A percentile compares a stretch with the other conserved stretches of the same genome.
These are phyloP conservation scores for Gallinago nigripennis DNA, from an alignment of 2,797 vertebrate species.

Conservation along the genomic window DNA sequence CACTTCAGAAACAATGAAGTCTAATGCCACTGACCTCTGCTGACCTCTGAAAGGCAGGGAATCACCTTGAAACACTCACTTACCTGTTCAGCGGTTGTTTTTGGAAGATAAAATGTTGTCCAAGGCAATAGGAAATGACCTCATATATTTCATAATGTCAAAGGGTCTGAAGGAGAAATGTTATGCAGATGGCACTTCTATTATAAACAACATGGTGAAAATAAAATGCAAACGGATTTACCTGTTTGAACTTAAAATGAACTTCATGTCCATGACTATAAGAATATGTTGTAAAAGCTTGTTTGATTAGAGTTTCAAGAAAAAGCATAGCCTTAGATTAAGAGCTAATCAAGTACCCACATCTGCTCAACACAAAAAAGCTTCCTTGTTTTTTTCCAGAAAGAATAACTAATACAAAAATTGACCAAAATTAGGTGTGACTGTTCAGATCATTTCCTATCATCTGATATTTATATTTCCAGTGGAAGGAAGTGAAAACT, in stretches of 20 bases:
- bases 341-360: not conserved
- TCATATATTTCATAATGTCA: slow-evolving; percentile 7
- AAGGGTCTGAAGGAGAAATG: not conserved
- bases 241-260: not conserved
- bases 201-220: not conserved
- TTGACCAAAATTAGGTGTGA: not conserved
- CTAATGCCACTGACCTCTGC: not conserved
- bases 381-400: not conserved
- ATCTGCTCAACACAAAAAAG: not conserved
- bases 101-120: slow-evolving; percentile 9
- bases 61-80: not conserved
- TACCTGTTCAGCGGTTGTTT: not conserved
- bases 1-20: not conserved
- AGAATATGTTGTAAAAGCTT: not conserved
- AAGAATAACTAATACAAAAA: not conserved
- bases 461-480: not conserved
- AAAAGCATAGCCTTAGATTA: not conserved
- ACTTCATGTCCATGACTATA: not conserved
- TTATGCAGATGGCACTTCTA: not conserved
- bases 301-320: not conserved
- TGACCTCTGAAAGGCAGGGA: slow-evolving; percentile 23
- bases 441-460: not conserved
- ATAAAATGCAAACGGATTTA: not conserved
- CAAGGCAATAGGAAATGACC: not conserved
- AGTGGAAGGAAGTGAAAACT: not conserved